Conservation (phyloP, 2,888 invertebrate genomes). For the Caenorhabditis macrosperma region DNA sequence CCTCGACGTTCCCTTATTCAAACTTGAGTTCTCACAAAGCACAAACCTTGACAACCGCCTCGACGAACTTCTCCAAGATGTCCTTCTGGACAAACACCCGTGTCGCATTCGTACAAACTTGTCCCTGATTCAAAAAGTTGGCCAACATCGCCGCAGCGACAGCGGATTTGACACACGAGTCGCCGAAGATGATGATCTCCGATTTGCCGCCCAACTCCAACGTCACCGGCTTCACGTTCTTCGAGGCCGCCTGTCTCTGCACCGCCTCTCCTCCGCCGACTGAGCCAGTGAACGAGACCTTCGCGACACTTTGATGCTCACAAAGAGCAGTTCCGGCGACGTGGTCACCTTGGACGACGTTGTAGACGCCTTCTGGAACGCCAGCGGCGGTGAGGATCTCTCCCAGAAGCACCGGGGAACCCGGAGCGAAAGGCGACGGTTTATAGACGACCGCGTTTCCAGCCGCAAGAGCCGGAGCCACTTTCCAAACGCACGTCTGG, state of each 20-base stretch:
- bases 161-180: slow-evolving; percentile 83
- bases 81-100: slow-evolving; percentile 83
- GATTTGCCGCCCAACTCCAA: slow-evolving; percentile 84
- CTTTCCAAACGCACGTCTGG: slow-evolving; percentile 77
- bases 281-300: slow-evolving; percentile 83
- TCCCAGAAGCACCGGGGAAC: slow-evolving; percentile 83
- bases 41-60: slow-evolving; percentile 81
- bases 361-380: slow-evolving; percentile 83
- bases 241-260: slow-evolving; percentile 47
- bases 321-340: slow-evolving; percentile 82
- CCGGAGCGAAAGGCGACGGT: slow-evolving; percentile 83
- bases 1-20: no score
- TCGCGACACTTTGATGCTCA: slow-evolving; percentile 82
- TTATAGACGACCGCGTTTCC: slow-evolving; percentile 84
- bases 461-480: slow-evolving; percentile 82
- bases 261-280: slow-evolving; percentile 81
- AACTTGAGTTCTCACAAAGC: no score
- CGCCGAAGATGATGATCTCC: slow-evolving; percentile 83
- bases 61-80: slow-evolving; percentile 81
- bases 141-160: slow-evolving; percentile 83
- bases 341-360: slow-evolving; percentile 83
- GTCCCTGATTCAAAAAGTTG: slow-evolving; percentile 83
- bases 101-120: slow-evolving; percentile 84
- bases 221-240: slow-evolving; percentile 80
- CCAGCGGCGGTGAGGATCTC: slow-evolving; percentile 83